A percentile compares a stretch with the other conserved stretches of the same genome.
phyloP scores from a whole-genome alignment of 2,888 invertebrate genomes.

The Mimumesa dahlbomi region DNA sequence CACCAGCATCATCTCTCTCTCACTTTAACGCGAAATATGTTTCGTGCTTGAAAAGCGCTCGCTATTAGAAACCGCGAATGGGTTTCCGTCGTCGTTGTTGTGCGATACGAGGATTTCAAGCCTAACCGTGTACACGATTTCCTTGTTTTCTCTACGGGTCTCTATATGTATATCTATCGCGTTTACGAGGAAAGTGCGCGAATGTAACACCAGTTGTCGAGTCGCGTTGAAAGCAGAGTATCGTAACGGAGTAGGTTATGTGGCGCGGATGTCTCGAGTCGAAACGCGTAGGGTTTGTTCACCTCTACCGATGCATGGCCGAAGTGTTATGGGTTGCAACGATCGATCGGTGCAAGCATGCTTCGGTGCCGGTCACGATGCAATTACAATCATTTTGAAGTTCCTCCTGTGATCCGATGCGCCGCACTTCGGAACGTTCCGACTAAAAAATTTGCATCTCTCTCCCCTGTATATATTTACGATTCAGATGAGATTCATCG shows the following conservation, averaged over 20 bases:
- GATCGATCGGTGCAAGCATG: slow-evolving; percentile 68
- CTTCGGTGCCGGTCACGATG: slow-evolving; percentile 51
- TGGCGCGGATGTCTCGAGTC: slow-evolving; percentile 37
- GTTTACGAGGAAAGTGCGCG: too few relatives aligned
- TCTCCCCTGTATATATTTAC: slow-evolving; percentile 2
- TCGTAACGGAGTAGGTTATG: slow-evolving; percentile 42
- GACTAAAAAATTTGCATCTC: slow-evolving; percentile 37
- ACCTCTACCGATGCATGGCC: slow-evolving; percentile 62
- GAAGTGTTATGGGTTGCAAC: slow-evolving; percentile 49
- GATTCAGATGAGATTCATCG: not conserved
- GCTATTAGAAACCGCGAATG: slow-evolving; percentile 17
- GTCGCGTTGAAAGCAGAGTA: not conserved
- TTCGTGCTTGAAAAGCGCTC: slow-evolving; percentile 43
- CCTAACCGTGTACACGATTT: too few relatives aligned
- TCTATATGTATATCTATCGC: too few relatives aligned
- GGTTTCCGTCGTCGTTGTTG: not conserved
- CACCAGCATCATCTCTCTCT: too few relatives aligned
- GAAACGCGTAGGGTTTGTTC: slow-evolving; percentile 64
- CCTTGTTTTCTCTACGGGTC: too few relatives aligned
- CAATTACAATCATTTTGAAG: slow-evolving; percentile 49
- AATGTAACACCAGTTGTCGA: not conserved
- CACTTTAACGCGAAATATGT: slow-evolving; percentile 6
- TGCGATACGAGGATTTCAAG: not conserved
- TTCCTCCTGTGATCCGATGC: slow-evolving; percentile 40
- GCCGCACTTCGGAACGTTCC: slow-evolving; percentile 18